Evolutionary conservation across 2,797 vertebrate genomes (phyloP).

Genomic region (Eulemur coronatus): DNA sequence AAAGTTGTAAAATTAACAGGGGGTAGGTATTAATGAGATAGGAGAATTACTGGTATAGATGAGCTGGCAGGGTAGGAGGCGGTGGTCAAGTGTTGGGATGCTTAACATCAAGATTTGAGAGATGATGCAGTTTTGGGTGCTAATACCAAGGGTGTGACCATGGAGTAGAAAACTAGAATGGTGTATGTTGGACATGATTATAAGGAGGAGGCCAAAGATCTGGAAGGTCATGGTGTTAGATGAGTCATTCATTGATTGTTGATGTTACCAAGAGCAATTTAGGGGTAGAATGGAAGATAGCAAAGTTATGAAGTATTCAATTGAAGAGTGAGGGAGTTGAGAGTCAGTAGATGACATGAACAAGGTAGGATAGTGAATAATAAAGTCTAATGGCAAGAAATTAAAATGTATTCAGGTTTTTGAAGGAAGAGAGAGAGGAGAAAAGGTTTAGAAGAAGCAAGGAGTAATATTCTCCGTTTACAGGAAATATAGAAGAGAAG

Average conservation of each 20-base stretch:
- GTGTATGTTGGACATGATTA: not conserved
- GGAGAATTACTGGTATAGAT: not conserved
- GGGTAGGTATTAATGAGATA: not conserved
- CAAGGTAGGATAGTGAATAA: not conserved
- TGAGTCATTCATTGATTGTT: not conserved
- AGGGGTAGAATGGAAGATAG: not conserved
- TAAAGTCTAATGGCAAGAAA: not conserved
- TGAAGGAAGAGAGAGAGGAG: not conserved
- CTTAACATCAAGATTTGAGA: constrained; percentile 21
- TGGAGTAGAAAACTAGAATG: not conserved
- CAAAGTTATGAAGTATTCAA: not conserved
- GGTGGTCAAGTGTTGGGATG: not conserved
- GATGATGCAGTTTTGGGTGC: not conserved
- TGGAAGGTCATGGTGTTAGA: not conserved
- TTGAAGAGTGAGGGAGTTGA: not conserved
- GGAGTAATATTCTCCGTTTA: not conserved
- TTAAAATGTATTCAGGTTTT: not conserved
- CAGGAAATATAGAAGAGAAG: not conserved
- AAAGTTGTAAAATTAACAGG: not conserved
- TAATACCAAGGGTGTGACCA: not conserved
- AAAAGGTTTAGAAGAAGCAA: not conserved
- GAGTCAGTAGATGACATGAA: not conserved
- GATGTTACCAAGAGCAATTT: not conserved
- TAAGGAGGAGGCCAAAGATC: not conserved
- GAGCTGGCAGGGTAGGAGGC: not conserved